phyloP scores from a whole-genome alignment of 2,888 invertebrate species.

The Acleris cristana region DNA sequence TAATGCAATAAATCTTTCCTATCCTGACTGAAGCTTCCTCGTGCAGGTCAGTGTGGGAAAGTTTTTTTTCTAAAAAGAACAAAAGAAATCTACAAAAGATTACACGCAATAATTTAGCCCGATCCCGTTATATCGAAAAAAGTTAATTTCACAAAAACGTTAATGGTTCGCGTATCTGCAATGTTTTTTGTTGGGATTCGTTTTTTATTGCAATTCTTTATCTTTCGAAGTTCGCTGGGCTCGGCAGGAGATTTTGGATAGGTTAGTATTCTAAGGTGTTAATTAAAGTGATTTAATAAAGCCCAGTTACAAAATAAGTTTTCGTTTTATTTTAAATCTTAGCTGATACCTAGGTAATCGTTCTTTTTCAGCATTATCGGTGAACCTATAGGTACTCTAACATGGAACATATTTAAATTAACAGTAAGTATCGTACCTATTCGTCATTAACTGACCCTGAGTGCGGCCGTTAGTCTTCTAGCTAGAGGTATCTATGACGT shows the following conservation, averaged over 20 bases:
- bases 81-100: slow-evolving; percentile 72
- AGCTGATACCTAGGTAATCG: too few species aligned
- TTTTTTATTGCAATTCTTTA: slow-evolving; percentile 62
- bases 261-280: slow-evolving; percentile 42
- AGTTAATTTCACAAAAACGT: slow-evolving; percentile 61
- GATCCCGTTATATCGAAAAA: slow-evolving; percentile 74
- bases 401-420: too few species aligned
- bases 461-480: too few species aligned
- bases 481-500: too few species aligned
- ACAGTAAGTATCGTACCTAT: too few species aligned
- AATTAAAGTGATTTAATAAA: slow-evolving; percentile 21
- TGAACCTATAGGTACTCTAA: too few species aligned
- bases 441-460: too few species aligned
- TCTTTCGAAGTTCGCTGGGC: slow-evolving; percentile 67
- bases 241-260: slow-evolving; percentile 62
- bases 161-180: slow-evolving; percentile 78
- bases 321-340: too few species aligned
- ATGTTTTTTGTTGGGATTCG: slow-evolving; percentile 59
- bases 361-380: too few species aligned
- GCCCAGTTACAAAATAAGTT: too few species aligned
- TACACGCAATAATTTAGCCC: slow-evolving; percentile 76
- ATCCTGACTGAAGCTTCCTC: slow-evolving; percentile 39
- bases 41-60: slow-evolving; percentile 68
- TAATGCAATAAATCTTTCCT: slow-evolving; percentile 44
- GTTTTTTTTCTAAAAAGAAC: slow-evolving; percentile 57